A percentile compares a stretch with the other conserved stretches of the same genome.
These are phyloP conservation scores for Sarcophaga peregrina DNA, from an alignment of 1,140 invertebrate genomes.

Conservation along the genomic window DNA sequence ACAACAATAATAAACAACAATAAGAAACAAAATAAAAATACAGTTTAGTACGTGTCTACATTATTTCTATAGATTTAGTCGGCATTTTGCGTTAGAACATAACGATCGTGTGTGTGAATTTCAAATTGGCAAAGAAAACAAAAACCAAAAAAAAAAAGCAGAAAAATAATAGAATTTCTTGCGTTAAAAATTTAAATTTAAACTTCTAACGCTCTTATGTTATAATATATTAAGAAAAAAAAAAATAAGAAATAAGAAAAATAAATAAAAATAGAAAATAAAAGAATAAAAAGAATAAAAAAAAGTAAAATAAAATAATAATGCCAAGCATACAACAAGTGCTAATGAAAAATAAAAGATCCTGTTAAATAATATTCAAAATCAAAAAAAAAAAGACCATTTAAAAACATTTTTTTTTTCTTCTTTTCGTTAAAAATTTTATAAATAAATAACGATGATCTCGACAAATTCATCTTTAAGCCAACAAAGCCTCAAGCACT, in stretches of 20 bases:
- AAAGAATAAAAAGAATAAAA: too few relatives aligned
- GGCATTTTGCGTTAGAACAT: conserved; percentile 61
- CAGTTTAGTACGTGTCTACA: conserved; percentile 65
- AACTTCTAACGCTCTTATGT: neutral
- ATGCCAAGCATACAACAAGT: too few relatives aligned
- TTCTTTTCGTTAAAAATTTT: neutral
- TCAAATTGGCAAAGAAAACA: too few relatives aligned
- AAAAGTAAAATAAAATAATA: too few relatives aligned
- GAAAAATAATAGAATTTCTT: too few relatives aligned
- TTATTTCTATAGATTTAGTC: conserved; percentile 64
- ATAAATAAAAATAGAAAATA: neutral
- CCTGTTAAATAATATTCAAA: too few relatives aligned
- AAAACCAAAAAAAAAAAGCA: too few relatives aligned
- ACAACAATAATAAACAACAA: conserved; percentile 45
- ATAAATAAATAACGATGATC: neutral
- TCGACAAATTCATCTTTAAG: neutral
- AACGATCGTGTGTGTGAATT: conserved; percentile 36
- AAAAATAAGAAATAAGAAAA: neutral
- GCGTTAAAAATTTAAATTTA: too few relatives aligned
- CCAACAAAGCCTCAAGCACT: neutral
- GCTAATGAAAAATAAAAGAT: too few relatives aligned
- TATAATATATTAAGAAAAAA: neutral
- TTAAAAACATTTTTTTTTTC: neutral
- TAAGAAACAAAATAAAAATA: conserved; percentile 51
- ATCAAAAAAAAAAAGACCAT: too few relatives aligned